Base-by-base conservation (phyloP, 2,888 invertebrate genomes). In the Scaptodrosophila latifasciaeformis region DNA sequence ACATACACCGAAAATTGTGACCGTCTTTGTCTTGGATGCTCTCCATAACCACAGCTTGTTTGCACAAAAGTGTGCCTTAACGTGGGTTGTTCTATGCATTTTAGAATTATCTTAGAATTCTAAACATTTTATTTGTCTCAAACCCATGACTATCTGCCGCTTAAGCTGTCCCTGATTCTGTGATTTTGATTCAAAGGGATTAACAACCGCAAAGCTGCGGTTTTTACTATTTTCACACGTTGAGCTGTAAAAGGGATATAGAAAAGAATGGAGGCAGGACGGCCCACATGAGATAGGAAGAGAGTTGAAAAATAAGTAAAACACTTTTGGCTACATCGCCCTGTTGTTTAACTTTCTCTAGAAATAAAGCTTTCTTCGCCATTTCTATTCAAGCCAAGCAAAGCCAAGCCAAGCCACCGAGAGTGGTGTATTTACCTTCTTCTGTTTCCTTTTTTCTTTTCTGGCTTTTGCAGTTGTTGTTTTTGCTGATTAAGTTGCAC, bases 141-240 rank as follows among this genome's bases (percentile, higher is more conserved):
- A 50, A 39, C 18, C 19, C 47, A n/a, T n/a, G n/a, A n/a, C n/a
- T n/a, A n/a, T n/a, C n/a, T n/a, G n/a, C n/a, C n/a, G 27, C 56
- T 19, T 12, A 9, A 56, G 35, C 67, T 1, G 37, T 64, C 70
- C 47, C 51, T 57, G 52, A 43, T 56, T 61, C 54, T 54, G 49
- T 51, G 58, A 60, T 71, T 80, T 24, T 24, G 24, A 60, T 68
- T 68, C 66, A 80, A 70, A 77, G 77, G n/a, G 77, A 75, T 75
- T 79, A 77, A 66, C 77, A 70, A 66, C 74, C 67, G 58, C 70
- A 63, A 62, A 64, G 67, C 68, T 70, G 80, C 57, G 75, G 80
- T 67, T 77, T 77, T 77, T 59, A 55, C 65, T 64, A 72, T 63
- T 70, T 67, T 65, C 78, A 64, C 67, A 66, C 62, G 67, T 27